These are phyloP conservation scores for Diarsia mendica DNA, from an alignment of 2,888 invertebrate genomes.

Conservation along the genomic window DNA sequence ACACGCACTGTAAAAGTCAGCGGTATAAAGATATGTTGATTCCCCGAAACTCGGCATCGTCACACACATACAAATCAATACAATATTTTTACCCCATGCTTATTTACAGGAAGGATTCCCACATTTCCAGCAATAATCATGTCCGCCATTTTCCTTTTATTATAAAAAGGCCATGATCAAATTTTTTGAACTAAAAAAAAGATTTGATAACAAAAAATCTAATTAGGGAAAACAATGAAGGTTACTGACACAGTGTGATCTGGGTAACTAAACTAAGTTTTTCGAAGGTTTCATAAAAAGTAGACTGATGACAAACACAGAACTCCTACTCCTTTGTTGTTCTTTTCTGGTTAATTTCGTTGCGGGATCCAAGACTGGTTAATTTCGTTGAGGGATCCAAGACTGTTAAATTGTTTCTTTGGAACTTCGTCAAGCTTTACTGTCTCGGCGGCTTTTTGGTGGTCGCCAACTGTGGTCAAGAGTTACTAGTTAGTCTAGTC, in stretches of 20 bases:
- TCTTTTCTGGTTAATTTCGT: too few species aligned
- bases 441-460: too few species aligned
- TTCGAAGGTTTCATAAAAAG: too few species aligned
- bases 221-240: not conserved
- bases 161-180: not conserved
- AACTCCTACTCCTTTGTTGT: too few species aligned
- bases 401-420: too few species aligned
- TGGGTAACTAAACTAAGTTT: not conserved
- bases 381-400: too few species aligned
- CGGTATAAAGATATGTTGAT: not conserved
- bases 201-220: not conserved
- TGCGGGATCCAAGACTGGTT: too few species aligned
- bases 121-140: not conserved
- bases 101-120: constrained; percentile 7
- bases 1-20: not conserved
- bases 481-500: too few species aligned
- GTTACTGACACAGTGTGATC: not conserved
- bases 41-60: not conserved
- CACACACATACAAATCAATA: constrained; percentile 3
- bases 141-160: constrained; percentile 4
- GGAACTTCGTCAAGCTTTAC: too few species aligned
- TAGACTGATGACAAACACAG: too few species aligned
- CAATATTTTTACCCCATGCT: not conserved
- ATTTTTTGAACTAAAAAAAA: not conserved
- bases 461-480: too few species aligned